Evolutionary conservation across 2,797 vertebrate genomes (phyloP).

Genomic region (Catamblyrhynchus diadema): DNA sequence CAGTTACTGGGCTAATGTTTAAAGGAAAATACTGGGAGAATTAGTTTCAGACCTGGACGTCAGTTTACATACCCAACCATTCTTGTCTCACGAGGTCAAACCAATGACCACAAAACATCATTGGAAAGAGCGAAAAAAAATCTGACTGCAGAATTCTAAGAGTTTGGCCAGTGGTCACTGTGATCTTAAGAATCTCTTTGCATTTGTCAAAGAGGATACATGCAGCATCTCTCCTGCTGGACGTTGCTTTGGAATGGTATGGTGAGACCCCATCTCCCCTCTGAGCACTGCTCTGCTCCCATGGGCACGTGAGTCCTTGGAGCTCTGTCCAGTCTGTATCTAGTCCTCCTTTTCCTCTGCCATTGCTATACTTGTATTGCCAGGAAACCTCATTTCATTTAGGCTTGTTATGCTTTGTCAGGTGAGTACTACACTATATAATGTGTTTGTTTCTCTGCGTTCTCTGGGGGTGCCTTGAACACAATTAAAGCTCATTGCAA

Average conservation of each 20-base stretch:
- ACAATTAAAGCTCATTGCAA: constrained; percentile 70
- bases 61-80: background rate
- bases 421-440: constrained; percentile 71
- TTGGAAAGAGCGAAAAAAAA: background rate
- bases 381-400: constrained; percentile 70
- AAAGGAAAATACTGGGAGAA: constrained; percentile 67
- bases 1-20: constrained; percentile 66
- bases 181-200: background rate
- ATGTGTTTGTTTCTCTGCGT: constrained; percentile 80
- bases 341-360: constrained; percentile 56
- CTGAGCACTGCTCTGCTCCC: background rate
- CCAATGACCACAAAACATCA: background rate
- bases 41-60: constrained; percentile 66
- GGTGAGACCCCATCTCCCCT: background rate
- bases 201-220: background rate
- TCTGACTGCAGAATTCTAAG: background rate
- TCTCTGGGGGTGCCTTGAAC: constrained; percentile 87
- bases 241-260: background rate
- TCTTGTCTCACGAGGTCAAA: background rate
- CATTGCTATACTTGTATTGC: constrained; percentile 61
- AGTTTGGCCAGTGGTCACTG: background rate
- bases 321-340: constrained; percentile 44
- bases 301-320: fast-evolving
- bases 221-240: background rate
- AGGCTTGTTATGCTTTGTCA: constrained; percentile 66